Base-by-base conservation (phyloP, 2,113 vertebrate species). In the Halcyon senegalensis region DNA sequence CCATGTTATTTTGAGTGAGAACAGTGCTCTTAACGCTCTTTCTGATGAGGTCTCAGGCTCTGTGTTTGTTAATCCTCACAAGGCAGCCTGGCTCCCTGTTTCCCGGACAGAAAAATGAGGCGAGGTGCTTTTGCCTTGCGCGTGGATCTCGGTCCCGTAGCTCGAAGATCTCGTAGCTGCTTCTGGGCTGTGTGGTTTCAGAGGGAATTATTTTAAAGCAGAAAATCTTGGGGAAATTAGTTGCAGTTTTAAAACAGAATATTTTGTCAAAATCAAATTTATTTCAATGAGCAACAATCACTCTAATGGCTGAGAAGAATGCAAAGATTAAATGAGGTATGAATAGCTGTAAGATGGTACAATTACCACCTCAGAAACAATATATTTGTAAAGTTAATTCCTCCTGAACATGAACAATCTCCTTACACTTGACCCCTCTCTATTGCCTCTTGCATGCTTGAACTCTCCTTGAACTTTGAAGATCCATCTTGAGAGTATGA, bases 391-490 rank as follows among this genome's bases (percentile, higher is more conserved):
- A 98, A 98, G 99, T 98, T 99, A 98, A 99, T 99, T 99, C 98
- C 97, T 98, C 94, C 93, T 74, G 97, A 98, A 98, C 97, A 97
- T 96, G 98, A 98, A 98, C 98, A 98, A 97, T 98, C 98, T 98
- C 98, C 96, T 98, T 98, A 98, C 97, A 98, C 98, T 99, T 99
- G 98, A 98, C 98, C 98, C 97, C 97, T 97, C 96, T 98, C 98
- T 98, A 99, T 98, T 98, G 97, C 98, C 98, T 97, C 97, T 97
- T 98, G 98, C 98, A 98, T 98, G 99, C 98, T 98, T 99, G 99
- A 99, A 99, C 99, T 99, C 99, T 99, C 99, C 99, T 99, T 99
- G 99, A 99, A 99, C 99, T 99, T 98, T 97, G 98, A 97, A 98
- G 97, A 98, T 98, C 97, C 96, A 97, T 98, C 97, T 97, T 98